Evolutionary conservation across 2,113 vertebrate genomes (phyloP).

Genomic region (Arizona elegans): DNA sequence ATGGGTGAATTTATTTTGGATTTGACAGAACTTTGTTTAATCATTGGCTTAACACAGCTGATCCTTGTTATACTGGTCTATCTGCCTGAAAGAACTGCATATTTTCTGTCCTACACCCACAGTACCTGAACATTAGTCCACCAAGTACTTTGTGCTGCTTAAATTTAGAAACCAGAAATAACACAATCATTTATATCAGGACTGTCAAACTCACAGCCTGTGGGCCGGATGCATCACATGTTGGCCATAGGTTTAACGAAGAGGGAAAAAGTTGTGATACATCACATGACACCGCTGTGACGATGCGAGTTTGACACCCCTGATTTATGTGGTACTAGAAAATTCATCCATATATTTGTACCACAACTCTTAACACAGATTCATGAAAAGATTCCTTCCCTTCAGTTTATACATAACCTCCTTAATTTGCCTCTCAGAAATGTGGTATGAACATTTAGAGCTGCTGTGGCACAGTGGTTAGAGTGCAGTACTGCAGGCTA

Average conservation of each 20-base stretch:
- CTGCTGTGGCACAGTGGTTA: no score
- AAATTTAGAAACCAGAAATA: neutral
- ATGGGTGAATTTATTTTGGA: neutral
- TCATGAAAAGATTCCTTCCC: neutral
- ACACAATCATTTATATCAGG: neutral
- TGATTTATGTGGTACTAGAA: neutral
- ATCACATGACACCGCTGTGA: no score
- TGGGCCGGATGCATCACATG: no score
- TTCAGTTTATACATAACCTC: neutral
- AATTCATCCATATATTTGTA: neutral
- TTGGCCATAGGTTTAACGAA: no score
- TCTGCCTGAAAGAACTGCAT: neutral
- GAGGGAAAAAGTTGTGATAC: no score
- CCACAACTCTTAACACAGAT: neutral
- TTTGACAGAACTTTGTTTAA: neutral
- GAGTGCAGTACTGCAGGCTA: no score
- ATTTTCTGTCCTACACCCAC: neutral
- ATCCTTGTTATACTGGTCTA: neutral
- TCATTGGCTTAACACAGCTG: neutral
- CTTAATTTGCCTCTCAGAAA: neutral
- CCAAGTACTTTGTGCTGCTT: neutral
- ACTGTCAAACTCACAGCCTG: no score
- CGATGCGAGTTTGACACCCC: no score
- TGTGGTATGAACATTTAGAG: neutral
- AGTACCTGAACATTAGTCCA: neutral